These are phyloP conservation scores for Drosophila baimaii DNA, from an alignment of 1,140 invertebrate species.

Conservation along the genomic window DNA sequence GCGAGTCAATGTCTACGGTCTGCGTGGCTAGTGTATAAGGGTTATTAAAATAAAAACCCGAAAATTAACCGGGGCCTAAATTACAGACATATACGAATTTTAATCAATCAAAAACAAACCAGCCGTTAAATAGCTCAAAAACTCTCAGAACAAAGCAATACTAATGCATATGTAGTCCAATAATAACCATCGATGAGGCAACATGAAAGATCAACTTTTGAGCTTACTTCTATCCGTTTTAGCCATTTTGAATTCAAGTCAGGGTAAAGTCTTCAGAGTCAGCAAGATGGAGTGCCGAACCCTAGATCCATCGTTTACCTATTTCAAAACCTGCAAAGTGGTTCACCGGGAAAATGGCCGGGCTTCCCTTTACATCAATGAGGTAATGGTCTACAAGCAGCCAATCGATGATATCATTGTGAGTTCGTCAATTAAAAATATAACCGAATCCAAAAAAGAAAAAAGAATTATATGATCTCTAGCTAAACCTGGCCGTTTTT, in stretches of 20 bases:
- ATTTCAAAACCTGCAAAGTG: conserved; percentile 47
- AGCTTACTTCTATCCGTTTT: background rate
- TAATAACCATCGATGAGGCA: background rate
- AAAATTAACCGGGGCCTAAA: background rate
- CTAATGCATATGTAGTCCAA: conserved; percentile 15
- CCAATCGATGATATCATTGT: conserved; percentile 50
- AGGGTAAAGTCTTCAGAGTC: conserved; percentile 30
- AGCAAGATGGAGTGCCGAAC: conserved; percentile 43
- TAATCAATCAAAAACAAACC: conserved; percentile 6
- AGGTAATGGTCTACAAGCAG: conserved; percentile 23
- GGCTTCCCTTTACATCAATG: conserved; percentile 32
- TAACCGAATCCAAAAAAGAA: background rate
- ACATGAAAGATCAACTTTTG: conserved; percentile 25
- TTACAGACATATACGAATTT: background rate
- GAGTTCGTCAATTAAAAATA: conserved; percentile 10
- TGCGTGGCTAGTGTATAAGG: conserved; percentile 13
- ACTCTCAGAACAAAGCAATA: background rate
- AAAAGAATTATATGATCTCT: background rate
- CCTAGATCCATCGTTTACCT: conserved; percentile 20
- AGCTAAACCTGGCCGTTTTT: conserved; percentile 21
- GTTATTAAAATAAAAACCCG: conserved; percentile 12
- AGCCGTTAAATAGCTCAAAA: conserved; percentile 8
- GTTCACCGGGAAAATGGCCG: conserved; percentile 16
- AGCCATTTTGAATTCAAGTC: background rate
- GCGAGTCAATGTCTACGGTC: conserved; percentile 28